A percentile compares a stretch with the other conserved stretches of the same genome.
phyloP scores from a whole-genome alignment of 2,113 vertebrate genomes.

The Ornithorhynchus anatinus region DNA sequence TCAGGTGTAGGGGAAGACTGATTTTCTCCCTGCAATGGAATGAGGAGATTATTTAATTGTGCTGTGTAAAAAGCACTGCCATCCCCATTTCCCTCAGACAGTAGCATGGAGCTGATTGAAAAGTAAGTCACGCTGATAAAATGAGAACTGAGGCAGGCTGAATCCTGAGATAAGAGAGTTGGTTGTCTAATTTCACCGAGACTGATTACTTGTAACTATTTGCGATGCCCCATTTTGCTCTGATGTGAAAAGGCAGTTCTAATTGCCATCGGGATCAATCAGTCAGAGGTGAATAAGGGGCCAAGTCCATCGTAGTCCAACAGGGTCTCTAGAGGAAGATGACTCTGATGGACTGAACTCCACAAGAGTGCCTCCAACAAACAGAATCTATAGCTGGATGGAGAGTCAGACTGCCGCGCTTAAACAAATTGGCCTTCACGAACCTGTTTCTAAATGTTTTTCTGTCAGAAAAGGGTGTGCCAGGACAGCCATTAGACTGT shows the following conservation, averaged over 20 bases:
- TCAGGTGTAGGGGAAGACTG: background rate
- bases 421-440: background rate
- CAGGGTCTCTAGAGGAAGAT: background rate
- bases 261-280: background rate
- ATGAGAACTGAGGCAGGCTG: background rate
- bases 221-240: background rate
- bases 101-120: background rate
- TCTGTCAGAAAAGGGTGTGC: background rate
- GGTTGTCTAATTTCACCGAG: background rate
- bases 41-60: conserved; percentile 6
- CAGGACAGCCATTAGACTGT: background rate
- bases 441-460: background rate
- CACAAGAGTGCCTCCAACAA: background rate
- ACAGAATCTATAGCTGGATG: background rate
- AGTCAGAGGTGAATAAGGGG: background rate
- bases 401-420: background rate
- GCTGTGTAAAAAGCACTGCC: conserved; percentile 1
- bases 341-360: background rate
- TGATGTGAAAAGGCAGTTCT: background rate
- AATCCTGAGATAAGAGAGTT: background rate
- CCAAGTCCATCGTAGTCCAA: background rate
- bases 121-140: background rate
- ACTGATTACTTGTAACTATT: background rate
- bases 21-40: background rate
- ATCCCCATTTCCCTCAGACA: background rate